Evolutionary conservation across 2,113 vertebrate species (phyloP), one percentile per base, ranked within the genome.

Genomic region (Sitta europaea): DNA sequence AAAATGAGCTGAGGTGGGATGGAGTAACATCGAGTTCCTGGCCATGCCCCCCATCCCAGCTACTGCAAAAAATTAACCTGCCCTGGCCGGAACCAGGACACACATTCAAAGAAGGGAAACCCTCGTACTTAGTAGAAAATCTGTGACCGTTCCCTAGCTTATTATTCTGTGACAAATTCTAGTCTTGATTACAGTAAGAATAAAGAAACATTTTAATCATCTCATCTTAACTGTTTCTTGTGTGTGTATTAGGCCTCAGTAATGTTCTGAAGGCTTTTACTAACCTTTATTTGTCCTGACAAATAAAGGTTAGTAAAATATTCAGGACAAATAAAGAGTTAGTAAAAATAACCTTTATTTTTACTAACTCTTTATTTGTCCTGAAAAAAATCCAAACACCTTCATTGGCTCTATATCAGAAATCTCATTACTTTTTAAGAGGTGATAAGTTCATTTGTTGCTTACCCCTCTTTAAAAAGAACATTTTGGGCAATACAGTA

Each of bases 31-130:
- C 0, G 0, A 28, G 36, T 8, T 51, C 22, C 45, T 43, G 18
- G 18, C 36, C 27, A 19, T 76, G 36, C 9, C 14, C 36, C 2
- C 11, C 0, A 0, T 51, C 53, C 33, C 33, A 36, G 18, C 36
- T 59, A 23, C 36, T 28, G 27, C 27, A 15, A 6, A 25, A 43
- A 43, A 51, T 36, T 33, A 58, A 45, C 72, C 12, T 75, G 21
- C 14, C 6, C 22, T 73, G 48, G 9, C 28, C 0, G 3, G 54
- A 77, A 7, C 14, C 47, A 38, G 54, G 28, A 33, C 14, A 12
- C 18, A 6, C 35, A 6, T 55, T 58, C 29, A 57, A 47, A 73
- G 43, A 80, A 58, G 25, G 62, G n/a, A 62, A 53, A 45, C 7
- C 11, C 53, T 2, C 5, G 5, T 25, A 20, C 7, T 48, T 28